A percentile compares a stretch with the other conserved stretches of the same genome.
Evolutionary conservation across 2,797 vertebrate genomes (phyloP).

Genomic region (Octomys mimax): DNA sequence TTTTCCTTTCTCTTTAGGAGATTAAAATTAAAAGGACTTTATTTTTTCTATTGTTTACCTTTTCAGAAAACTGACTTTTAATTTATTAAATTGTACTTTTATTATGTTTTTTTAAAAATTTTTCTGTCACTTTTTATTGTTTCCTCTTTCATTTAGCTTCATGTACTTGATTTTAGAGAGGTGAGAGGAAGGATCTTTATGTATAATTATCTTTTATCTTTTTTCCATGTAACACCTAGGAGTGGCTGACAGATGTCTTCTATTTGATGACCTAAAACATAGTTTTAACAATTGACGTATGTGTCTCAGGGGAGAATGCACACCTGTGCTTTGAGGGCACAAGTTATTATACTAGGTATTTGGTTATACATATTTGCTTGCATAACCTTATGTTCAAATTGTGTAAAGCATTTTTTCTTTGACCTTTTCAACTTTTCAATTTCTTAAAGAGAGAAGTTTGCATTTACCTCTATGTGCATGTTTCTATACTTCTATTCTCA

Average conservation of each 20-base stretch:
- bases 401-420: background rate
- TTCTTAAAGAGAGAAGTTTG: background rate
- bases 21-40: background rate
- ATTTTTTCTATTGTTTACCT: background rate
- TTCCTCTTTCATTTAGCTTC: background rate
- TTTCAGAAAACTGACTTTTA: constrained; percentile 43
- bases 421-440: background rate
- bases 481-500: background rate
- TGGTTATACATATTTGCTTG: background rate
- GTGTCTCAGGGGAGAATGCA: background rate
- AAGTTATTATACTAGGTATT: background rate
- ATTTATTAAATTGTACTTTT: background rate
- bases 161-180: background rate
- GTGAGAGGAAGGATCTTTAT: background rate
- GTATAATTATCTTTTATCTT: constrained; percentile 9
- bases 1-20: background rate
- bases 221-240: background rate
- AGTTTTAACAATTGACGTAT: background rate
- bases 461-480: background rate
- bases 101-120: background rate
- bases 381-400: background rate
- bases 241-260: background rate
- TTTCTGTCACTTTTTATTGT: background rate
- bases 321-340: background rate
- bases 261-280: background rate